Base-by-base conservation (phyloP, 2,888 invertebrate genomes). In the Doris montereyensis region DNA sequence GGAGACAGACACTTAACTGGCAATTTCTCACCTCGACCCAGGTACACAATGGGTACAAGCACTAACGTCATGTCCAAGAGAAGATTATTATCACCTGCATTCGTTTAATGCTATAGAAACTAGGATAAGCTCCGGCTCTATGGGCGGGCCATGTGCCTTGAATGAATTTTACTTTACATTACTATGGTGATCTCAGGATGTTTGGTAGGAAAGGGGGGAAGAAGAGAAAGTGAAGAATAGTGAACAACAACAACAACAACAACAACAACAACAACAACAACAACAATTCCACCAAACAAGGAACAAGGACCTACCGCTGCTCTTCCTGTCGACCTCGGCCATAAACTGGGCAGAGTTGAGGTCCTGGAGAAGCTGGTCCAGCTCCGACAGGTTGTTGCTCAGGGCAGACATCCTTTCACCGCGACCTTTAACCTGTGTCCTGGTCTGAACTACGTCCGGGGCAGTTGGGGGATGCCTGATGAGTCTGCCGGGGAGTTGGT, bases 321-420 rank as follows among this genome's bases (percentile, higher is more conserved):
- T 79, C 67, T 82, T 82, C 34, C 78, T 77, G 58, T 90, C 90
- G 3, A 91, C 88, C 76, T 91, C 90, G 0, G 88, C 88, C 84
- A 90, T 86, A 84, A 91, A 91, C 83, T 92, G 91, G n/a, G 92
- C 92, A 5, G 91, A 91, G 93, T 97, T 97, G 86, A 98, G 93
- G 91, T 98, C 98, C 89, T 97, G 95, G 78, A 98, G 93, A 76
- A 98, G 93, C 21, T 95, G 96, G 91, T 98, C 98, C 90, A 98
- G 92, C 91, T 98, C 98, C 0, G 96, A 95, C 68, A 97, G 93
- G 92, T 97, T 96, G 85, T 95, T 96, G 88, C 91, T 89, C 17
- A 91, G 86, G 17, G 85, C 82, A 0, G 90, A 89, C 87, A 87
- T 88, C 35, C 84, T 81, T 65, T 74, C 67, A 21, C 74, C 71